A percentile compares a stretch with the other conserved stretches of the same genome.
Conservation (phyloP, 2,888 invertebrate species). For the Apodemia hepburni region DNA sequence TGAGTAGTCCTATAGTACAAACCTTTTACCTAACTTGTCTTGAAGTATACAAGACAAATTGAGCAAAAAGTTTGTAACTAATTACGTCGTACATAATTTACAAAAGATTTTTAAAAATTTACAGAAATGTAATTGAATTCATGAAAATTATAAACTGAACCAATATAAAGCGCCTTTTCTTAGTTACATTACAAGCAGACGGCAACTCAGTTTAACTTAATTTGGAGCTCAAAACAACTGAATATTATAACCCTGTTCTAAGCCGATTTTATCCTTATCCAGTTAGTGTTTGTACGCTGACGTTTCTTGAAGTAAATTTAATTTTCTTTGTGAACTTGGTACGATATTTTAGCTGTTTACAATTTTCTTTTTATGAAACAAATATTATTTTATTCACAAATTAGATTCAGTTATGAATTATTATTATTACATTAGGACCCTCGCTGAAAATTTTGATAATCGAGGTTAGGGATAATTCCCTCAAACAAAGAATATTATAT, state of each 20-base stretch:
- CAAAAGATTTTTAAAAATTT: too few relatives aligned
- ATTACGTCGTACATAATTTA: too few relatives aligned
- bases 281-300: neutral
- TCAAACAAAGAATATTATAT: too few relatives aligned
- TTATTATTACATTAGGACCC: neutral
- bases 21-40: too few relatives aligned
- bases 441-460: neutral
- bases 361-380: conserved; percentile 1
- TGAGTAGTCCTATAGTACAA: too few relatives aligned
- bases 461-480: neutral
- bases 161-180: neutral
- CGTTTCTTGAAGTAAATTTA: conserved; percentile 10
- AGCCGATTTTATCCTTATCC: conserved; percentile 11
- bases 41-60: too few relatives aligned
- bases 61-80: too few relatives aligned
- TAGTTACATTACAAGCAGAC: neutral
- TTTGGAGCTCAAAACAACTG: conserved; percentile 1
- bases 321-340: neutral
- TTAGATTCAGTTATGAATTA: neutral
- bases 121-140: neutral
- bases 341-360: neutral
- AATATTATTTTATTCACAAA: neutral
- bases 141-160: neutral
- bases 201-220: conserved; percentile 1
- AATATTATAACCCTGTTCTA: conserved; percentile 10